A percentile compares a stretch with the other conserved stretches of the same genome.
Conservation (phyloP, 2,113 vertebrate genomes). For the Podarcis cretensis region DNA sequence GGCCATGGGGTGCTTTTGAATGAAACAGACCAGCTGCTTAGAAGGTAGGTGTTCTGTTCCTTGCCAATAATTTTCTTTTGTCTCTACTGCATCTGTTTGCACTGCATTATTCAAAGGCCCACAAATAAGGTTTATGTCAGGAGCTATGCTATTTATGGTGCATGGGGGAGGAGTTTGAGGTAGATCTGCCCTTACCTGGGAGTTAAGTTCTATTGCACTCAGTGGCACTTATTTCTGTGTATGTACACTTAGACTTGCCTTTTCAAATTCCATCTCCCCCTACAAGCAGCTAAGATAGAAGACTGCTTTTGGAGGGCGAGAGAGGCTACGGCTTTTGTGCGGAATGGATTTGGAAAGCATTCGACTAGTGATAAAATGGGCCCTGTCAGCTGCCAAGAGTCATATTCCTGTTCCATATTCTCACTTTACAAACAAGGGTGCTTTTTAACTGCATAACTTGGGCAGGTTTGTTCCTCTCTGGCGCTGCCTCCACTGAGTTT, state of each 20-base stretch:
- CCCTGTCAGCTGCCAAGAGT: not conserved
- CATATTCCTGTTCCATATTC: not conserved
- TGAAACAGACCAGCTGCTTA: not conserved
- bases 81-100: fast-evolving
- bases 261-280: not conserved
- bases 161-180: not conserved
- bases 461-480: not conserved
- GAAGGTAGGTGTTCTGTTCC: not conserved
- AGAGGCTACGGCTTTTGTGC: not conserved
- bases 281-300: not conserved
- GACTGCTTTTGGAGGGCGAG: not conserved
- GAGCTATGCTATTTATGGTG: not conserved
- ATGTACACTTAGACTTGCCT: not conserved
- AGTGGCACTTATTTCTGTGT: not conserved
- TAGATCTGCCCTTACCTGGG: too few species aligned
- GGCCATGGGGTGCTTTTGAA: not conserved
- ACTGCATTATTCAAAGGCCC: not conserved
- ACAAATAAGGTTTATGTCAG: not conserved
- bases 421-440: not conserved
- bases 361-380: not conserved
- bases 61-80: not conserved
- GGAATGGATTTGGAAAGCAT: not conserved
- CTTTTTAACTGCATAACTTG: not conserved
- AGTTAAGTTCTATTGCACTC: not conserved
- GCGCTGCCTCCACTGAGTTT: not conserved